Conservation (phyloP, 2,888 invertebrate species). For the Protonemura montana region DNA sequence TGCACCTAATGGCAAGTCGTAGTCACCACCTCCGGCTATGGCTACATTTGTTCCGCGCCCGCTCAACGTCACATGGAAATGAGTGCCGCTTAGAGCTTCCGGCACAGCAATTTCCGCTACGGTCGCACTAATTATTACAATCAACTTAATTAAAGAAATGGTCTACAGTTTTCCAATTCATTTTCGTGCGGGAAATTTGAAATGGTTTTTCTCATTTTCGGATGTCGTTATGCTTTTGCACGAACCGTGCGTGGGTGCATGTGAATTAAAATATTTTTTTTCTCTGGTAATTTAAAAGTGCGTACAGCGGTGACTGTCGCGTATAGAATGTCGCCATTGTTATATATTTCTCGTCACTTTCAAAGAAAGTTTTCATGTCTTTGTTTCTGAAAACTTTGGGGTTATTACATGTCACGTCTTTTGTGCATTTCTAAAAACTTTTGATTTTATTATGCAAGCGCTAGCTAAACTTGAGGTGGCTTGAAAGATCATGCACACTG, state of each 20-base stretch:
- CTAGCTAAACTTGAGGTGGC: too few relatives aligned
- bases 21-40: background rate
- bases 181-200: background rate
- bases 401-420: too few relatives aligned
- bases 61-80: background rate
- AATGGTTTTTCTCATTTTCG: background rate
- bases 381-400: too few relatives aligned
- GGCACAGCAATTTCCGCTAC: background rate
- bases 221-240: background rate
- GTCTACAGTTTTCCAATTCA: background rate
- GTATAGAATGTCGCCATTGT: too few relatives aligned
- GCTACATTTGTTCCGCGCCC: background rate
- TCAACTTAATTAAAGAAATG: background rate
- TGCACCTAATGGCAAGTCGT: background rate
- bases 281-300: too few relatives aligned
- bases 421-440: too few relatives aligned
- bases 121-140: background rate
- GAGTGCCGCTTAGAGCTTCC: background rate
- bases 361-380: too few relatives aligned
- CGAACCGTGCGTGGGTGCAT: background rate
- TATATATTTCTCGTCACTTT: too few relatives aligned
- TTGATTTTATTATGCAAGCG: too few relatives aligned
- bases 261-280: background rate
- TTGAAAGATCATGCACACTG: too few relatives aligned
- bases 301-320: too few relatives aligned